Evolutionary conservation across 1,140 invertebrate genomes (phyloP).

Genomic region (Drosophila suzukii): DNA sequence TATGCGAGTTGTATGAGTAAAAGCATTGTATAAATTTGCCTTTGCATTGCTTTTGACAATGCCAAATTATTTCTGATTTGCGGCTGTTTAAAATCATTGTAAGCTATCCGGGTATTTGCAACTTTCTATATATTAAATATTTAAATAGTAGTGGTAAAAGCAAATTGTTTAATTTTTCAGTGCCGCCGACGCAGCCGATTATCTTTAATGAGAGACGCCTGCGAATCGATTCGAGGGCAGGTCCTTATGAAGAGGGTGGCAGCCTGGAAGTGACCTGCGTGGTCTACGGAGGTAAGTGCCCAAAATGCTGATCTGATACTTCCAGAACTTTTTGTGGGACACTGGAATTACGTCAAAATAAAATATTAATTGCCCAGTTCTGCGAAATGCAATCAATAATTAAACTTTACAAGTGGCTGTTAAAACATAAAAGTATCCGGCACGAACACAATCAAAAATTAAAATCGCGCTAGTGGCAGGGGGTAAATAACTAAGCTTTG

Average conservation of each 20-base stretch:
- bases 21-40: constrained; percentile 9
- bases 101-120: background rate
- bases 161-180: constrained; percentile 86
- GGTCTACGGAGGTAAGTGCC: constrained; percentile 92
- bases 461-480: constrained; percentile 41
- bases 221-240: constrained; percentile 89
- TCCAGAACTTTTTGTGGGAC: background rate
- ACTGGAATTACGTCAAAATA: constrained; percentile 1
- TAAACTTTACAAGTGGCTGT: constrained; percentile 65
- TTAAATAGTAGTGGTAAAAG: constrained; percentile 12
- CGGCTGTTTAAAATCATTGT: constrained; percentile 24
- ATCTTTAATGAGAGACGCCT: constrained; percentile 92
- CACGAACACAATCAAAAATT: constrained; percentile 65
- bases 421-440: constrained; percentile 57
- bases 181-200: constrained; percentile 91
- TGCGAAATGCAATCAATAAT: constrained; percentile 61
- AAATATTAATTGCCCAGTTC: constrained; percentile 28
- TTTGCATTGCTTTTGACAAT: constrained; percentile 31
- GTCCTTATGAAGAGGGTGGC: constrained; percentile 93
- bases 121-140: background rate
- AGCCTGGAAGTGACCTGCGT: constrained; percentile 92
- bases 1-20: constrained; percentile 42
- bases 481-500: constrained; percentile 17
- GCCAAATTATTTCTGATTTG: constrained; percentile 68
- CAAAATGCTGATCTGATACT: constrained; percentile 11